phyloP scores from a whole-genome alignment of 2,797 vertebrate genomes.

The Otus scops region DNA sequence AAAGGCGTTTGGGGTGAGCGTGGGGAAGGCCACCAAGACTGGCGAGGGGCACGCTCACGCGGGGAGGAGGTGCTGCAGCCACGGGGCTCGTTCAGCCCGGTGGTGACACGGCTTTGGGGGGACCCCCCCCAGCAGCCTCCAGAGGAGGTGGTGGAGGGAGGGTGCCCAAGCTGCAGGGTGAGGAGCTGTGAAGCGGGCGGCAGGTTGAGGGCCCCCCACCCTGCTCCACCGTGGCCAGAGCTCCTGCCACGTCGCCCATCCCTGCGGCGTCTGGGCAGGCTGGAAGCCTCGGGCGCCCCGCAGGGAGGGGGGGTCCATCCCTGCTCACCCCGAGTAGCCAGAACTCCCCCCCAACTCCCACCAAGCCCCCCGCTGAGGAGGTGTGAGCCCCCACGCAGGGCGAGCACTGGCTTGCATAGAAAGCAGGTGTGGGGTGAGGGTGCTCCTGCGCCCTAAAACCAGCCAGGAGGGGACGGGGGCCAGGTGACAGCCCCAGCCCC shows the following conservation, averaged over 20 bases:
- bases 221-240: neutral
- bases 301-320: accelerated
- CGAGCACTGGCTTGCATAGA: neutral
- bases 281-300: neutral
- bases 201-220: slow-evolving; percentile 49
- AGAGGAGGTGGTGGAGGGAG: neutral
- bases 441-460: neutral
- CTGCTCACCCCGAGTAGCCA: neutral
- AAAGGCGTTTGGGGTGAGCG: neutral
- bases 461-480: neutral
- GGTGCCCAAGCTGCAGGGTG: neutral
- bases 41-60: neutral
- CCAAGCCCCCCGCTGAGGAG: neutral
- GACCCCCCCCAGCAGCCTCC: neutral
- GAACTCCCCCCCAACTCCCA: too few species aligned
- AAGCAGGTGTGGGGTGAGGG: neutral
- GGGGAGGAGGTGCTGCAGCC: neutral
- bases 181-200: neutral
- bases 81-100: neutral
- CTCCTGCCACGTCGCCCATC: neutral
- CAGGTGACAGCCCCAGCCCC: neutral
- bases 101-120: neutral
- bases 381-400: neutral
- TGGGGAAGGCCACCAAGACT: neutral
- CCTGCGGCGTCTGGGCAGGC: neutral